These are phyloP conservation scores for Drosophila subquinaria DNA, from an alignment of 2,888 invertebrate species.

Conservation along the genomic window DNA sequence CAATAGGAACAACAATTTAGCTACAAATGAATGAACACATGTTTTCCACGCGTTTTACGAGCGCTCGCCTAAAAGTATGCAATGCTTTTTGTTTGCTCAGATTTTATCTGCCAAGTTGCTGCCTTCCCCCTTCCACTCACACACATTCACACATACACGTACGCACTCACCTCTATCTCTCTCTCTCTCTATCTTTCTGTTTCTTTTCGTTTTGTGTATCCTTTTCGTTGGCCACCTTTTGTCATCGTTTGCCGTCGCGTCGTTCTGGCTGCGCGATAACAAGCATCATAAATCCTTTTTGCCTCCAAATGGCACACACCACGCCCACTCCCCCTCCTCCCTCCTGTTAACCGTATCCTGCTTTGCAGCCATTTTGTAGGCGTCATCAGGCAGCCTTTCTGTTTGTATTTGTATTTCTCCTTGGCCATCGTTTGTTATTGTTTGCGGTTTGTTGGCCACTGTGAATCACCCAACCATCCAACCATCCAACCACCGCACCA, in stretches of 20 bases:
- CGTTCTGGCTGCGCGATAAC: conserved; percentile 73
- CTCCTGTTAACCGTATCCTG: conserved; percentile 6
- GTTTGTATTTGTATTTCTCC: conserved; percentile 49
- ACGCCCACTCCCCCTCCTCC: conserved; percentile 19
- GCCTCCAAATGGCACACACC: conserved; percentile 68
- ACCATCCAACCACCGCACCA: background rate
- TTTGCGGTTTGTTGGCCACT: conserved; percentile 78
- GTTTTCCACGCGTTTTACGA: conserved; percentile 57
- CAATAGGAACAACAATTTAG: conserved; percentile 53
- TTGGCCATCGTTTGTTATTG: conserved; percentile 78
- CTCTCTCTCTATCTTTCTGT: background rate
- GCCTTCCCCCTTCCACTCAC: conserved; percentile 24
- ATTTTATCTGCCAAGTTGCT: conserved; percentile 68
- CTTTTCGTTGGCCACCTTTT: conserved; percentile 69
- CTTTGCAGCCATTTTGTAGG: conserved; percentile 58
- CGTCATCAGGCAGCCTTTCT: conserved; percentile 27
- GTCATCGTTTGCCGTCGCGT: conserved; percentile 72
- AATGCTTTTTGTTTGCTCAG: conserved; percentile 53
- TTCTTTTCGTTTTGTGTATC: conserved; percentile 16
- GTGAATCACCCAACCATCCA: conserved; percentile 9
- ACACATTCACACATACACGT: too few relatives aligned
- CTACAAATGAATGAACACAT: conserved; percentile 73
- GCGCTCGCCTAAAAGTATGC: conserved; percentile 61
- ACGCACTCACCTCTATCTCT: conserved; percentile 5
- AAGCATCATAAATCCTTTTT: conserved; percentile 81